A percentile compares a stretch with the other conserved stretches of the same genome.
These are phyloP conservation scores for Tribolium freemani DNA, from an alignment of 2,888 invertebrate species.

Conservation along the genomic window DNA sequence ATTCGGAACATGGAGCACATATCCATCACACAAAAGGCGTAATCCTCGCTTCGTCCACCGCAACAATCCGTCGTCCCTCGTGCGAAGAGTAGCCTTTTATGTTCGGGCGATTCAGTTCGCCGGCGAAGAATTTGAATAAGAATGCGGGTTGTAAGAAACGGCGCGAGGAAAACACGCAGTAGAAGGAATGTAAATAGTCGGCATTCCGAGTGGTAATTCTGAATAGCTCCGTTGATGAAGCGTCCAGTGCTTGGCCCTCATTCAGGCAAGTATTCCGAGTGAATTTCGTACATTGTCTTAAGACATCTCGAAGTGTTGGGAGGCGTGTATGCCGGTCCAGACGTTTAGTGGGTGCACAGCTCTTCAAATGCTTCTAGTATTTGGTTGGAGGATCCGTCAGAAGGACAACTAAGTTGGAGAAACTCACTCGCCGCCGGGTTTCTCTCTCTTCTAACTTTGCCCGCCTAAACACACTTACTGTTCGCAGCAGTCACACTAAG, in stretches of 20 bases:
- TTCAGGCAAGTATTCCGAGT: slow-evolving; percentile 61
- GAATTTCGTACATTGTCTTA: slow-evolving; percentile 60
- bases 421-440: slow-evolving; percentile 59
- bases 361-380: slow-evolving; percentile 51
- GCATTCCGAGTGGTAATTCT: slow-evolving; percentile 65
- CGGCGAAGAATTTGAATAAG: slow-evolving; percentile 38
- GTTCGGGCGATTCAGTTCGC: slow-evolving; percentile 3
- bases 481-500: slow-evolving; percentile 48
- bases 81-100: slow-evolving; percentile 10
- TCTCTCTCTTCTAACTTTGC: slow-evolving; percentile 49
- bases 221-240: slow-evolving; percentile 67
- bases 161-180: slow-evolving; percentile 41
- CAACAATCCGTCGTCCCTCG: not conserved
- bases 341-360: slow-evolving; percentile 45
- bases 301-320: slow-evolving; percentile 55
- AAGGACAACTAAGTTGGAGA: slow-evolving; percentile 58
- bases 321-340: slow-evolving; percentile 49
- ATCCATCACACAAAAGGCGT: not conserved
- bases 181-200: slow-evolving; percentile 61
- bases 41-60: not conserved
- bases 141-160: slow-evolving; percentile 36
- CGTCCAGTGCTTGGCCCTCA: slow-evolving; percentile 63
- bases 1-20: too few species aligned
- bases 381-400: slow-evolving; percentile 51
- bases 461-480: slow-evolving; percentile 45